Percentiles rank a stretch among this genome's conserved stretches.
Conservation (phyloP, 2,888 invertebrate species). For the Ectemnius lituratus region DNA sequence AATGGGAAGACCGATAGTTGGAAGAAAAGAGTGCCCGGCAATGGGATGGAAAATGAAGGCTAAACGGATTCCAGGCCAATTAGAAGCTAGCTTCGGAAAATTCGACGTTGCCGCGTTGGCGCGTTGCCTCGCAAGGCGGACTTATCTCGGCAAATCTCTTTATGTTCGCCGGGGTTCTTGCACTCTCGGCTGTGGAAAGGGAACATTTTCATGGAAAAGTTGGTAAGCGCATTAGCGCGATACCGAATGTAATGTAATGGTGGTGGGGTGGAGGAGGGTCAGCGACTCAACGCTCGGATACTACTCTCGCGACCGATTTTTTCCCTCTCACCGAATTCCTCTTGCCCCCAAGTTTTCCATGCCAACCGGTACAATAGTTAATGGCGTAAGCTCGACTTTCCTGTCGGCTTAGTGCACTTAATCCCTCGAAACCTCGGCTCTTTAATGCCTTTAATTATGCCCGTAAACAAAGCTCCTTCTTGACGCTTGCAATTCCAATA, state of each 20-base stretch:
- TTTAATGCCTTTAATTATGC: constrained; percentile 34
- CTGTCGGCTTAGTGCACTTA: constrained; percentile 37
- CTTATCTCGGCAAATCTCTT: constrained; percentile 12
- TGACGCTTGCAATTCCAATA: not conserved
- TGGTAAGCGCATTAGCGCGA: constrained; percentile 44
- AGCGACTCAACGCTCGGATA: constrained; percentile 2
- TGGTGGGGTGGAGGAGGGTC: constrained; percentile 7
- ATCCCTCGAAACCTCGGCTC: constrained; percentile 33
- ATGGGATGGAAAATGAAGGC: no score
- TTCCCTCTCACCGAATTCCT: constrained; percentile 31
- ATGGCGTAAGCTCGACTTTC: constrained; percentile 50
- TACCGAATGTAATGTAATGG: constrained; percentile 31
- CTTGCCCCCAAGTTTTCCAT: constrained; percentile 30
- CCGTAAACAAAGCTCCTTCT: not conserved
- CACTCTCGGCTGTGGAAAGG: constrained; percentile 21
- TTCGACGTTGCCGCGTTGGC: not conserved
- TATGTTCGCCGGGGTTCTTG: constrained; percentile 18
- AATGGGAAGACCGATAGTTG: no score
- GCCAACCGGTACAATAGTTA: constrained; percentile 71
- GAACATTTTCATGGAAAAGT: constrained; percentile 28
- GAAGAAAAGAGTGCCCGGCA: no score
- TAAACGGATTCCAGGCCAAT: not conserved
- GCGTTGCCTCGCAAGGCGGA: not conserved
- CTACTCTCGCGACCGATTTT: constrained; percentile 14
- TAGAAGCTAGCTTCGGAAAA: not conserved